Evolutionary conservation across 2,888 invertebrate species (phyloP).

Genomic region (Ormyrus labotus): DNA sequence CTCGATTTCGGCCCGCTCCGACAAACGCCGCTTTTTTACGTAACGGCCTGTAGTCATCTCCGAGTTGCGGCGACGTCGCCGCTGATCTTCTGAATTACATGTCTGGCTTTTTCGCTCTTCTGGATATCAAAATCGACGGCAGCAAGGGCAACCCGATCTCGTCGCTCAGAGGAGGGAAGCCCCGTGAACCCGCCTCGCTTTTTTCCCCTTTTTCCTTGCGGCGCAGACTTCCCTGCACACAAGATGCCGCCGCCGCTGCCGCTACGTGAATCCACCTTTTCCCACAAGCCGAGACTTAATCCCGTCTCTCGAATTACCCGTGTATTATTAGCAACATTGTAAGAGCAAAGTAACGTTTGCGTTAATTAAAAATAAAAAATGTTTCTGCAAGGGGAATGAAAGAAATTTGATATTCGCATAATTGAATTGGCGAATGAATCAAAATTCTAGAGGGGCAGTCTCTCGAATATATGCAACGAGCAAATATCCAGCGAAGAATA

Average conservation of each 20-base stretch:
- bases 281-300: slow-evolving; percentile 51
- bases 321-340: neutral
- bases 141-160: slow-evolving; percentile 22
- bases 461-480: no score
- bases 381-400: no score
- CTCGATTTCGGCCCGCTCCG: slow-evolving; percentile 23
- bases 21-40: neutral
- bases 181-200: slow-evolving; percentile 17
- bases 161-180: slow-evolving; percentile 53
- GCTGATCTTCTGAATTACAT: slow-evolving; percentile 1
- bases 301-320: slow-evolving; percentile 28
- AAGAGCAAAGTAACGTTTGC: neutral
- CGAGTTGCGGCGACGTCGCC: neutral
- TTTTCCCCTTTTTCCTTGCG: slow-evolving; percentile 20
- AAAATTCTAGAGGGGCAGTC: no score
- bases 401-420: no score
- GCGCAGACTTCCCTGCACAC: neutral
- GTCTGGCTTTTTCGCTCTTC: slow-evolving; percentile 37
- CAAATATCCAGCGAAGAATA: neutral
- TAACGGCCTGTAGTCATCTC: neutral
- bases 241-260: no score
- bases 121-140: slow-evolving; percentile 33
- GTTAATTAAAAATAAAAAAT: neutral
- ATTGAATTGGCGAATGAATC: no score
- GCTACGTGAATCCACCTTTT: slow-evolving; percentile 48